Evolutionary conservation across 2,113 vertebrate genomes (phyloP), one percentile per base, ranked within the genome.

Genomic region (Hippocampus zosterae): DNA sequence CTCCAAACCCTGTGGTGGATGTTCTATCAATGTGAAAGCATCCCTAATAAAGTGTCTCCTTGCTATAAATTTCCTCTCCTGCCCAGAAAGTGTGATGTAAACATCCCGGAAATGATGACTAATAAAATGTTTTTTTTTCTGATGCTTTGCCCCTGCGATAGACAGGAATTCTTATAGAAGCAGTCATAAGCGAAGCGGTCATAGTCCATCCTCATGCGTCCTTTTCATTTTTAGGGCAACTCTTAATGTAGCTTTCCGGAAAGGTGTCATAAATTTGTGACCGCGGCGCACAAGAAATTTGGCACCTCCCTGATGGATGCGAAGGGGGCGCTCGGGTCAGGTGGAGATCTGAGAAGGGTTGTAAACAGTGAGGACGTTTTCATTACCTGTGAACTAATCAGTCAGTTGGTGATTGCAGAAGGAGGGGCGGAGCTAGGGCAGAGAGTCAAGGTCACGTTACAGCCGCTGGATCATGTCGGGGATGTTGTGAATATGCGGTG

Each of bases 341-440:
- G 74, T 66, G 73, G 64, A 78, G 82, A 85, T 84, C 84, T 84
- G 80, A 84, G 72, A 72, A 56, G 10, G 57, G 77, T 48, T 79
- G 78, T 87, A 81, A 88, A 88, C 78, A 83, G 74, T 53, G 0
- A 3, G 0, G 67, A 83, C 69, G 3, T 83, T 87, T 88, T 87
- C 83, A 88, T 88, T 85, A 85, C 71, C 72, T 65, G 71, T 67
- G 70, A 74, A 77, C 76, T 86, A 78, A 88, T 88, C 80, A 85
- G 83, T 85, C 76, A 82, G 78, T 16, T 21, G 8, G 72, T 50
- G 74, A 80, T 73, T 73, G 74, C 55, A 37, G 50, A 67, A 55
- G 10, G 56, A 40, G n/a, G 41, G 37, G 60, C 67, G 7, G 61
- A 8, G 19, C 72, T 8, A 29, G 67, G 67, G 72, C 65, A 56